Evolutionary conservation across 2,113 vertebrate genomes (phyloP), one percentile per base, ranked within the genome.

Genomic region (Pongo pygmaeus): DNA sequence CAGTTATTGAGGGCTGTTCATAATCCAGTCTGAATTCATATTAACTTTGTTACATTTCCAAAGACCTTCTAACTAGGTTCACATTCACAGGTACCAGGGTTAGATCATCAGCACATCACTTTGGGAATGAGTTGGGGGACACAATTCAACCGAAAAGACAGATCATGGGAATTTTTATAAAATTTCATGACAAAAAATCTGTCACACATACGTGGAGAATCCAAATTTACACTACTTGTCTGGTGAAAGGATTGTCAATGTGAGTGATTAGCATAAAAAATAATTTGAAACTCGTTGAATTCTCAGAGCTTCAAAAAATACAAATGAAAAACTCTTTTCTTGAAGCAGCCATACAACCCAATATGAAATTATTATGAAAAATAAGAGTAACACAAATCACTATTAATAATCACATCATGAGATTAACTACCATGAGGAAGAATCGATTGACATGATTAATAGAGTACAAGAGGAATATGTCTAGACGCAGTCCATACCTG

Each of bases 311-410:
- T 80, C 46, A 75, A 40, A 81, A 69, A 74, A 55, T n/a, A 43
- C 27, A 81, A 95, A 81, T 38, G n/a, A 46, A 75, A 55, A 88
- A 27, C n/a, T 91, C 3, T 55, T 80, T 87, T 87, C 23, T 69
- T 75, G 6, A 16, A 7, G 32, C 8, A 83, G 32, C 75, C n/a
- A 32, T 75, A 20, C 14, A 89, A 55, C 23, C 30, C 6, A 83
- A 32, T 57, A 40, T 35, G 50, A 92, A 23, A 75, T 77, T 25
- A 25, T 4, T 5, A 61, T 32, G 48, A 55, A 35, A 72, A 91
- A 67, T 18, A 64, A 50, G 64, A 84, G 12, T 5, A 91, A 89
- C 23, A 67, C 22, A 38, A 64, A 43, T 3, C 12, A 16, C 30
- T 83, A 40, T 48, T 84, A 48, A 75, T 77, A 77, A 40, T 84